Conservation (phyloP, 2,888 invertebrate species). For the Myopa tessellatipennis region DNA sequence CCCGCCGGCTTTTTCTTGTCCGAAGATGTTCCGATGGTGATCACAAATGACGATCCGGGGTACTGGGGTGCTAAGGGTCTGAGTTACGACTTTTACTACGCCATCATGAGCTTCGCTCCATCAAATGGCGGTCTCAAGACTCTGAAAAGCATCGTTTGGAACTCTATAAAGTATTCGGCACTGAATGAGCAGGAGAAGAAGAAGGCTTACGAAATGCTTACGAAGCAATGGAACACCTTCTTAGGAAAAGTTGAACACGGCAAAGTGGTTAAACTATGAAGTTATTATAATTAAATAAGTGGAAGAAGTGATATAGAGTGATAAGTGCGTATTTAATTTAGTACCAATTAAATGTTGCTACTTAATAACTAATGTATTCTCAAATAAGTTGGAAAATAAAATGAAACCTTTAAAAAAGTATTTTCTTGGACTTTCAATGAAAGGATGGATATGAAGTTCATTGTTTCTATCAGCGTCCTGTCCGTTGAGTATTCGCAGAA, state of each 20-base stretch:
- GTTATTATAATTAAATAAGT: too few relatives aligned
- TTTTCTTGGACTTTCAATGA: too few relatives aligned
- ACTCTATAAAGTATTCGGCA: slow-evolving; percentile 68
- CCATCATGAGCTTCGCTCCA: slow-evolving; percentile 73
- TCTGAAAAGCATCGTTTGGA: slow-evolving; percentile 72
- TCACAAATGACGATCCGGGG: slow-evolving; percentile 74
- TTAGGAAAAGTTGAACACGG: slow-evolving; percentile 36
- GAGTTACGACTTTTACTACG: slow-evolving; percentile 74
- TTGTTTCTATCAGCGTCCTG: too few relatives aligned
- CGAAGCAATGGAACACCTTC: slow-evolving; percentile 50
- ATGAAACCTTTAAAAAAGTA: too few relatives aligned
- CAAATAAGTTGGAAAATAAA: too few relatives aligned
- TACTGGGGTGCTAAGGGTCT: slow-evolving; percentile 72
- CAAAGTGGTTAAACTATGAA: too few relatives aligned
- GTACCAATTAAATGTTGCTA: too few relatives aligned
- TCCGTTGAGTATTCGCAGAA: too few relatives aligned
- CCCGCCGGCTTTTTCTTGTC: slow-evolving; percentile 70
- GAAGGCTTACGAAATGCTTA: slow-evolving; percentile 44
- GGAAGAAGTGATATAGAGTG: too few relatives aligned
- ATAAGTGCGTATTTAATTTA: too few relatives aligned
- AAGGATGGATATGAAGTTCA: too few relatives aligned
- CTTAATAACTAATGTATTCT: too few relatives aligned
- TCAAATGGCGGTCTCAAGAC: slow-evolving; percentile 70
- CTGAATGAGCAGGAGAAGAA: slow-evolving; percentile 46
- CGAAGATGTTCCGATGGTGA: slow-evolving; percentile 71